These are phyloP conservation scores for Ophonus ardosiacus DNA, from an alignment of 2,888 invertebrate species.

Conservation along the genomic window DNA sequence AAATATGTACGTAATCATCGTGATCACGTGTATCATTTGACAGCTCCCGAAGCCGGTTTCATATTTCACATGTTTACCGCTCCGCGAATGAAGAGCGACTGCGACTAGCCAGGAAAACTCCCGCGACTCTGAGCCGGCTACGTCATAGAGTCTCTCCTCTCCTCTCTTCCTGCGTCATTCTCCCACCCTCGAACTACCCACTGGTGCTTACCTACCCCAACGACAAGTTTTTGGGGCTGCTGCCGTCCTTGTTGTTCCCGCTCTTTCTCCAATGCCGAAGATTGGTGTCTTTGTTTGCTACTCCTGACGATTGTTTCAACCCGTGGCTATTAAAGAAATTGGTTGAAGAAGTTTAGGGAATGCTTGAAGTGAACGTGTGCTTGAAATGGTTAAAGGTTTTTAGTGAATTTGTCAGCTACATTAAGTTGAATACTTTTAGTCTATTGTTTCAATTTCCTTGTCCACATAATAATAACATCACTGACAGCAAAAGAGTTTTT, in stretches of 20 bases:
- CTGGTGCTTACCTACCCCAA: constrained; percentile 53
- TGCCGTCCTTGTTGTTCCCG: constrained; percentile 8
- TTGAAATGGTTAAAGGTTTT: constrained; percentile 39
- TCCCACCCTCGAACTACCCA: neutral
- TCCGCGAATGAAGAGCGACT: constrained; percentile 44
- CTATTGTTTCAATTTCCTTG: constrained; percentile 13
- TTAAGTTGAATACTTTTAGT: constrained; percentile 10
- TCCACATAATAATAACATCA: neutral
- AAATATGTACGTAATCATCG: constrained; percentile 18
- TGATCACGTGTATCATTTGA: constrained; percentile 43
- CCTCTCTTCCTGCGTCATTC: constrained; percentile 26
- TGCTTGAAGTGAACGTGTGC: neutral
- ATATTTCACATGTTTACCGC: constrained; percentile 48
- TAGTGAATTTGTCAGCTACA: constrained; percentile 25
- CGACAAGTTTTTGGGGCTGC: constrained; percentile 20
- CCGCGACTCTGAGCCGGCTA: constrained; percentile 28
- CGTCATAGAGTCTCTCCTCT: constrained; percentile 25
- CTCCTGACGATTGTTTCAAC: constrained; percentile 39
- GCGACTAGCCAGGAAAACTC: constrained; percentile 14
- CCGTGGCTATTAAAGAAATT: constrained; percentile 40
- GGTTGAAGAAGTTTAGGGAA: constrained; percentile 36
- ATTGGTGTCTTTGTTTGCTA: constrained; percentile 43
- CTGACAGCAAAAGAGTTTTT: neutral
- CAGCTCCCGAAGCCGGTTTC: constrained; percentile 20
- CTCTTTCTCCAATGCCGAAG: neutral